phyloP scores from a whole-genome alignment of 2,797 vertebrate species.

The Phataginus tetradactyla region DNA sequence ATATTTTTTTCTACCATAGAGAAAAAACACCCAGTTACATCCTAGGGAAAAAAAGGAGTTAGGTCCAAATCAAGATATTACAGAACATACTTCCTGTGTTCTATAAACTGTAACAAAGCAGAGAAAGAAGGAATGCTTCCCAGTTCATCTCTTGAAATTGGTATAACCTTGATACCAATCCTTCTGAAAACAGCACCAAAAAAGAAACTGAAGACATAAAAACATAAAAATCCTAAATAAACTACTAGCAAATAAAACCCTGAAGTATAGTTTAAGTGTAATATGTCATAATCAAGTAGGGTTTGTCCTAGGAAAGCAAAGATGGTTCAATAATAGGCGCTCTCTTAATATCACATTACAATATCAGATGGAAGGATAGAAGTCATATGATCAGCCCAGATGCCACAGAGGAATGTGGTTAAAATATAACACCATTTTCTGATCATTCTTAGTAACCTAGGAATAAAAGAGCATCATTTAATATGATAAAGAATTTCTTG shows the following conservation, averaged over 20 bases:
- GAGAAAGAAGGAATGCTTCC: conserved; percentile 13
- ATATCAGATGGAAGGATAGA: conserved; percentile 10
- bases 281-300: background rate
- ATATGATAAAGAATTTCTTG: conserved; percentile 18
- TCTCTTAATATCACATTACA: conserved; percentile 27
- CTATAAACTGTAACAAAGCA: conserved; percentile 34
- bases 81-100: background rate
- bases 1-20: background rate
- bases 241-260: conserved; percentile 23
- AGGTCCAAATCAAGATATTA: conserved; percentile 19
- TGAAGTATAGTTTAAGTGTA: conserved; percentile 17
- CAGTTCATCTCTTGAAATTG: conserved; percentile 7
- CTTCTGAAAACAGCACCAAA: conserved; percentile 47
- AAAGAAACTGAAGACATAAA: conserved; percentile 36
- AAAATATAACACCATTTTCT: conserved; percentile 5
- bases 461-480: conserved; percentile 32
- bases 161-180: background rate
- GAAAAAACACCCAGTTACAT: conserved; percentile 4
- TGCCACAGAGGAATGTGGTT: conserved; percentile 43
- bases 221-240: conserved; percentile 51
- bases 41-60: background rate
- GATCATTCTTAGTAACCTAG: conserved; percentile 51
- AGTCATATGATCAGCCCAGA: background rate
- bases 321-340: conserved; percentile 33
- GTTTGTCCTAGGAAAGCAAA: conserved; percentile 36